phyloP scores from a whole-genome alignment of 2,113 vertebrate genomes.

The Turnix velox region DNA sequence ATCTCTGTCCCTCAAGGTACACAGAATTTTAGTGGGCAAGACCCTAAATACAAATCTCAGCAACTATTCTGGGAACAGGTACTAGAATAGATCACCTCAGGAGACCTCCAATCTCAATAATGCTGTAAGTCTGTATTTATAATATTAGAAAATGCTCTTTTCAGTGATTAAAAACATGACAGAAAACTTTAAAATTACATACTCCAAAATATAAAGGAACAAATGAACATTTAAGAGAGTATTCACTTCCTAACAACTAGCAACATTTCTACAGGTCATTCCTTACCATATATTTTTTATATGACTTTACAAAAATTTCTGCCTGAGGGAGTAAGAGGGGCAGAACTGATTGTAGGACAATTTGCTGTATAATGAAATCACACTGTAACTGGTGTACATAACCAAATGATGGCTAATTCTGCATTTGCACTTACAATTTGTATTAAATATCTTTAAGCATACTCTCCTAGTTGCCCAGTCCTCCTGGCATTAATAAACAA shows the following conservation, averaged over 20 bases:
- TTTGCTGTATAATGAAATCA: neutral
- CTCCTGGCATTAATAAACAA: neutral
- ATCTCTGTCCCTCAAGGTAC: neutral
- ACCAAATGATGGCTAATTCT: constrained; percentile 16
- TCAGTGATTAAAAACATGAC: neutral
- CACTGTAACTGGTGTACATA: neutral
- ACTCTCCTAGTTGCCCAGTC: neutral
- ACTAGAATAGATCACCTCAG: neutral
- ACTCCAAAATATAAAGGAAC: neutral
- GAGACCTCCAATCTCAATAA: neutral
- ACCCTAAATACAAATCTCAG: neutral
- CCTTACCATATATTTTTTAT: neutral
- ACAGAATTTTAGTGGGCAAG: neutral
- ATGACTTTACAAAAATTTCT: neutral
- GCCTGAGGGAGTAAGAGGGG: neutral
- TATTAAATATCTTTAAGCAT: neutral
- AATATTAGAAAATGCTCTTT: neutral
- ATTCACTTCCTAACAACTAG: neutral
- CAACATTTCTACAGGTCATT: neutral
- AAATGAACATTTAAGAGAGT: neutral
- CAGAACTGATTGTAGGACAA: neutral
- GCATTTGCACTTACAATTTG: neutral
- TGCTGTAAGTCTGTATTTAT: neutral
- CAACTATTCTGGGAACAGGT: neutral
- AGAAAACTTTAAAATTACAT: neutral